These are phyloP conservation scores for Oophaga sylvatica DNA, from an alignment of 2,797 vertebrate genomes.

Conservation along the genomic window DNA sequence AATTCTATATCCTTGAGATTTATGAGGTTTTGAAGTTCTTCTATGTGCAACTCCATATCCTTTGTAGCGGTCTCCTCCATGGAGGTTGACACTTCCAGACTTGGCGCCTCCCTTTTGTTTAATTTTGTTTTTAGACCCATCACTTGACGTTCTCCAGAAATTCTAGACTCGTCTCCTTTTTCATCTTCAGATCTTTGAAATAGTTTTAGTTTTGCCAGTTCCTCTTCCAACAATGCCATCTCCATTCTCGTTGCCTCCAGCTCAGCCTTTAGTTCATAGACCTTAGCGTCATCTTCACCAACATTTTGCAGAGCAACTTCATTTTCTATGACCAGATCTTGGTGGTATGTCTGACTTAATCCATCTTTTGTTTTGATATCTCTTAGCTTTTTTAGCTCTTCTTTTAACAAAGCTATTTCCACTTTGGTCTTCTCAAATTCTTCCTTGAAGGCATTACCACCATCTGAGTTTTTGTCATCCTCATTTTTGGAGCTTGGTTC, in stretches of 20 bases:
- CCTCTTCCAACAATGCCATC: slow-evolving; percentile 75
- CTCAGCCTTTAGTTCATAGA: slow-evolving; percentile 67
- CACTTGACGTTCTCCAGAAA: slow-evolving; percentile 9
- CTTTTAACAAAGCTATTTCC: slow-evolving; percentile 48
- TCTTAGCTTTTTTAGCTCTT: slow-evolving; percentile 61
- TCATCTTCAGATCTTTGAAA: not conserved
- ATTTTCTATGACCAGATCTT: slow-evolving; percentile 72
- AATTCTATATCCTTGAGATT: slow-evolving; percentile 43
- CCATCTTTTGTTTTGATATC: not conserved
- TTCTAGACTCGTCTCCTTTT: not conserved
- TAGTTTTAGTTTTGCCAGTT: slow-evolving; percentile 69
- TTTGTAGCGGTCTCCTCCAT: slow-evolving; percentile 31
- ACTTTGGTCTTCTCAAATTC: slow-evolving; percentile 56
- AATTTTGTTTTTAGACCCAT: not conserved
- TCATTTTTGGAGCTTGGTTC: not conserved
- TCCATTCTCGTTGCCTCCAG: slow-evolving; percentile 80
- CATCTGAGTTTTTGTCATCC: not conserved
- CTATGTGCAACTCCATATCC: slow-evolving; percentile 22
- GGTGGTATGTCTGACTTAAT: not conserved
- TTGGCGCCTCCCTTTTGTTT: slow-evolving; percentile 16
- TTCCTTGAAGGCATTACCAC: slow-evolving; percentile 68
- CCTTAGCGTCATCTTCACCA: slow-evolving; percentile 66
- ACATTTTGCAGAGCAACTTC: slow-evolving; percentile 65
- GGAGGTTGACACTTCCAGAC: not conserved
- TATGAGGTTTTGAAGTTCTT: slow-evolving; percentile 30